Base-by-base conservation (phyloP, 2,888 invertebrate species). In the Yponomeuta cagnagella region DNA sequence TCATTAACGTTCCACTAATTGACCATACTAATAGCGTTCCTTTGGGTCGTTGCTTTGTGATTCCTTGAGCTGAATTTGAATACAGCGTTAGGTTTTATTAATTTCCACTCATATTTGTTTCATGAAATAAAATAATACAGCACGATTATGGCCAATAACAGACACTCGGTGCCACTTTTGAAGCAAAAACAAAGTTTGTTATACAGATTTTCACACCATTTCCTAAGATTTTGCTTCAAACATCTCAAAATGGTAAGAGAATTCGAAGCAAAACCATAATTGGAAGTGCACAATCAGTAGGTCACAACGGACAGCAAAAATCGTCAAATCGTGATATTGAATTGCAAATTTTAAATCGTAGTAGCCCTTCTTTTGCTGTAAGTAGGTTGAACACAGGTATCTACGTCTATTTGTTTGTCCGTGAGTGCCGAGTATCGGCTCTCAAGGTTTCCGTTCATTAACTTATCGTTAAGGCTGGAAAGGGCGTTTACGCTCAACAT, bases 1-100 rank as follows among this genome's bases (percentile, higher is more conserved):
- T 89, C 88, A 89, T 90, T 90, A 90, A 88, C 89, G 79, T 77
- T 82, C 80, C 83, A 86, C 87, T 89, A 90, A 91, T 90, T 90
- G 85, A 85, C 79, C 82, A 79, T 80, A 85, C 90, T 90, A 89
- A 89, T 89, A 86, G 86, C 83, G 78, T 79, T 82, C 30, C 80
- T 84, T 81, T 79, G 80, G 78, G 79, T 81, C 80, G 82, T 80
- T 82, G 81, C 81, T 81, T 86, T 81, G 84, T 43, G 82, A 88
- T 88, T 88, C 88, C 87, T 85, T 89, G 87, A 87, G 88, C 85
- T 80, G 83, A 85, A 58, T 88, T 89, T 82, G 82, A 80, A 83
- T 68, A 65, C 2, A 33, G 65, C 33, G 30, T 65, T 63, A 63
- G 48, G 48, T 43, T 8, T 43, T 8, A 43, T 43, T 43, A 8